phyloP scores from a whole-genome alignment of 2,113 vertebrate species.

The Colaptes auratus region DNA sequence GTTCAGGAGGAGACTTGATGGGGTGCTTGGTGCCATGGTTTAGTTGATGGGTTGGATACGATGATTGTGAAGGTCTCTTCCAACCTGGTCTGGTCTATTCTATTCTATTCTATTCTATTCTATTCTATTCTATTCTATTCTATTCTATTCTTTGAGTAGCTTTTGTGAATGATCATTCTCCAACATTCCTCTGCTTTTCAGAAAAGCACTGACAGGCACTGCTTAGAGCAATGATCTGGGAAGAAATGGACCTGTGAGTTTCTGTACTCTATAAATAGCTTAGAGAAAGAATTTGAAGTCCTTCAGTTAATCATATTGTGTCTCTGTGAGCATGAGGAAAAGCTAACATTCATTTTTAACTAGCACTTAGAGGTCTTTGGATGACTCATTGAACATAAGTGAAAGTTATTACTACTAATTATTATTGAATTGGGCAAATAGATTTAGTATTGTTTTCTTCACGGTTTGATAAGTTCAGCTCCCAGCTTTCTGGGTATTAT shows the following conservation, averaged over 20 bases:
- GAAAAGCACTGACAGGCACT: background rate
- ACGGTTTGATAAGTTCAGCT: conserved; percentile 2
- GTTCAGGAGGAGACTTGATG: too few relatives aligned
- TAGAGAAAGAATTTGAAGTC: background rate
- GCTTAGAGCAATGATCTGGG: background rate
- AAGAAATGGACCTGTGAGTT: background rate
- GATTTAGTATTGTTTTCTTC: background rate
- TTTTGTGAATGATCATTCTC: background rate
- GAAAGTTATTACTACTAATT: conserved; percentile 28
- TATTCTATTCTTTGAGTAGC: too few relatives aligned
- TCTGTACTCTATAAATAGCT: background rate
- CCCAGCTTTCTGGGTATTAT: background rate
- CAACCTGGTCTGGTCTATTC: too few relatives aligned
- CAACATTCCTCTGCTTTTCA: background rate
- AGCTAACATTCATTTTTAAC: background rate
- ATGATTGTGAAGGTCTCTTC: too few relatives aligned
- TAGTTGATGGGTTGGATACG: too few relatives aligned
- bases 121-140: too few relatives aligned
- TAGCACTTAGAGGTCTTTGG: background rate
- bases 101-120: too few relatives aligned
- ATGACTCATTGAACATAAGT: background rate
- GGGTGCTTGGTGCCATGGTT: too few relatives aligned
- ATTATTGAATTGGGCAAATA: background rate
- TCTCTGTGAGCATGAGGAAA: background rate
- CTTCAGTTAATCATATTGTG: background rate